Conservation (phyloP, 2,113 vertebrate species). For the Rallus limicola region DNA sequence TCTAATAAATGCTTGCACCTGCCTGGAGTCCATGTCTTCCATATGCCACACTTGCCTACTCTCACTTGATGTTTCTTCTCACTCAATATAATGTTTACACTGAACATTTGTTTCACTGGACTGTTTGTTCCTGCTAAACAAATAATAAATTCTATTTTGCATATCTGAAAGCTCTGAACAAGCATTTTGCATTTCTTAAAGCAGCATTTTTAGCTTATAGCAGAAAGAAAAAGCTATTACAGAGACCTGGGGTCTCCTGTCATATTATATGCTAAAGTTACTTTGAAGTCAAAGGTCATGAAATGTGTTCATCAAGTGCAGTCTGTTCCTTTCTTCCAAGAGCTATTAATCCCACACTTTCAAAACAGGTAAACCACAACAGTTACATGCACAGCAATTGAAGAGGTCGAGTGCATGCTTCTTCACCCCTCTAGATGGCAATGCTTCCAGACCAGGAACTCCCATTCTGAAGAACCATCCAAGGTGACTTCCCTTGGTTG, state of each 20-base stretch:
- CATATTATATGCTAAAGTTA: not conserved
- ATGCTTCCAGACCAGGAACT: not conserved
- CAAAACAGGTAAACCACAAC: not conserved
- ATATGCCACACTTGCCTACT: not conserved
- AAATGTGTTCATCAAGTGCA: not conserved
- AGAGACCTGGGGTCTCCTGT: not conserved
- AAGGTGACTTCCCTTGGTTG: not conserved
- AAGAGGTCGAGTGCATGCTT: not conserved
- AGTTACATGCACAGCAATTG: not conserved
- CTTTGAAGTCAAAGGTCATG: not conserved
- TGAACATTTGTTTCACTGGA: not conserved
- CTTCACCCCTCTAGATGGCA: not conserved
- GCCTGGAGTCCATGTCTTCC: too few relatives aligned
- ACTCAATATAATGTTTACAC: accelerated
- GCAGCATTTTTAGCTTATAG: not conserved
- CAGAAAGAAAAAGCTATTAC: not conserved
- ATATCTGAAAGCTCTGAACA: not conserved
- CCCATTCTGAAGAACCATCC: not conserved
- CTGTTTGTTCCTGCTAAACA: not conserved
- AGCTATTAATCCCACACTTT: not conserved
- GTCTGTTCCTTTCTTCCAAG: not conserved
- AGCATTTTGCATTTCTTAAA: not conserved
- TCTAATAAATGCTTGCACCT: too few relatives aligned
- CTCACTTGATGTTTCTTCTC: not conserved
- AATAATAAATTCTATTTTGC: not conserved